Base-by-base conservation (phyloP, 2,888 invertebrate species). In the Pachydiplax longipennis region DNA sequence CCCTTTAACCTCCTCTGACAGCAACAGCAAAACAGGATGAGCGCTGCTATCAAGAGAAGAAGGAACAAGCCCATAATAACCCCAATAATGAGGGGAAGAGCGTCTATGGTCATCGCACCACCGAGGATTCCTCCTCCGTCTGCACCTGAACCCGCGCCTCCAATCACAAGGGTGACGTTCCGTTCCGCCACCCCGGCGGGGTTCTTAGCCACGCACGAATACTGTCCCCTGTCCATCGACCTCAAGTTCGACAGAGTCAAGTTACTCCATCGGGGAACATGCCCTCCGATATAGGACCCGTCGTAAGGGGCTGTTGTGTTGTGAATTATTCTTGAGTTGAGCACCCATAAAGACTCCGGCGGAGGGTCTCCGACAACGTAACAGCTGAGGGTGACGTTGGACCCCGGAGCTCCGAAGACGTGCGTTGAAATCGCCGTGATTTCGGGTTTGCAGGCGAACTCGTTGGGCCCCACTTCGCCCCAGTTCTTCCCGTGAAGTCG, bases 381-480 rank as follows among this genome's bases (percentile, higher is more conserved):
- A 92, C 98, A 98, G 22, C 95, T 95, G 25, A 98, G 93, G 0
- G 97, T 97, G 13, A 97, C 95, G 91, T 93, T 93, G 92, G 95
- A 95, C 80, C 96, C 96, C 18, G 95, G 91, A 44, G 92, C 95
- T 18, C 94, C 94, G 0, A 96, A 95, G 91, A 96, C 95, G 2
- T 97, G 93, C 10, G 95, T 95, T 18, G 95, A 95, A 8, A 96
- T 96, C 92, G 96, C 96, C 4, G 96, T 93, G 91, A 98, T 97
- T 92, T 95, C 95, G 0, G 98, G 98, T 90, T 95, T 95, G 93
- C 98, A 98, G 22, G 98, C 98, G 93, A 98, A 98, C 92, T 97
- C 96, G 90, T 96, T 96, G 6, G 93, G 91, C 15, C 31, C 96
- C 95, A 92, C 95, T 80, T 96, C 96, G 91, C 96, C 96, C 98